Evolutionary conservation across 2,888 invertebrate species (phyloP).

Genomic region (Lamproptera curius): DNA sequence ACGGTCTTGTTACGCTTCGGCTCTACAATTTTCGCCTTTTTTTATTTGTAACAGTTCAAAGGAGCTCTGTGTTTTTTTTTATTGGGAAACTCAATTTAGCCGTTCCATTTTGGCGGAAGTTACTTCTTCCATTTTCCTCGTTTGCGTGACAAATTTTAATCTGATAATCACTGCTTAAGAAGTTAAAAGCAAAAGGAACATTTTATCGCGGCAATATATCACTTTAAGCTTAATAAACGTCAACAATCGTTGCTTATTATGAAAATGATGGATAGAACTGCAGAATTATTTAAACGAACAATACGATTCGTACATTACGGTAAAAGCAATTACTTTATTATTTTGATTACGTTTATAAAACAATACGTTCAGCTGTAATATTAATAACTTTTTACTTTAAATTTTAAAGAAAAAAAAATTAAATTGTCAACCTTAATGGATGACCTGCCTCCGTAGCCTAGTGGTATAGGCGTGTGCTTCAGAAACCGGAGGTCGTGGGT

Average conservation of each 20-base stretch:
- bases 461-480: no score
- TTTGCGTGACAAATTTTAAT: constrained; percentile 25
- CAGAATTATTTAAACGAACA: constrained; percentile 11
- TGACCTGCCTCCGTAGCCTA: no score
- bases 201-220: constrained; percentile 17
- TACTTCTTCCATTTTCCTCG: constrained; percentile 24
- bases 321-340: no score
- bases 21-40: constrained; percentile 44
- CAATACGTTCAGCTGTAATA: no score
- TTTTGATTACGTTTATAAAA: no score
- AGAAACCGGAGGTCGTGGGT: no score
- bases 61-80: constrained; percentile 34
- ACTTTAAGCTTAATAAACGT: constrained; percentile 16
- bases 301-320: not conserved
- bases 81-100: constrained; percentile 51
- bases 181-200: constrained; percentile 16
- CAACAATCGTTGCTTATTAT: constrained; percentile 17
- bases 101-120: constrained; percentile 27
- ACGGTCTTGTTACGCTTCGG: constrained; percentile 56
- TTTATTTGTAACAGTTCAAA: constrained; percentile 42
- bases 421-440: no score
- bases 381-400: no score
- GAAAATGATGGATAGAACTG: constrained; percentile 18
- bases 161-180: constrained; percentile 21
- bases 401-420: no score